phyloP scores from a whole-genome alignment of 2,113 vertebrate species.

The Chauna torquata region DNA sequence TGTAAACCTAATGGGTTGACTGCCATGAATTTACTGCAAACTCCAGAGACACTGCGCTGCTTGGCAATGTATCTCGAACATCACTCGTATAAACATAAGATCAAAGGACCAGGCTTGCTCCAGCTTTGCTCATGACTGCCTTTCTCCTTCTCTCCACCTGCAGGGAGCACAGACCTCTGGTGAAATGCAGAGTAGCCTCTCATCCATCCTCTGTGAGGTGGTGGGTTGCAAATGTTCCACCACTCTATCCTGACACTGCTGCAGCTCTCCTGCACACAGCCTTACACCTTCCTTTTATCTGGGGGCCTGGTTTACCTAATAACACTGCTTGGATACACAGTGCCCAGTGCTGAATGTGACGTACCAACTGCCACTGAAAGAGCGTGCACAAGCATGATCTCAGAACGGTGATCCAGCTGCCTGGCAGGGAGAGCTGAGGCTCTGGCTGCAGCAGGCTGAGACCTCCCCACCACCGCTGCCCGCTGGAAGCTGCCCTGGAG shows the following conservation, averaged over 20 bases:
- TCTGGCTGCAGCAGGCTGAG: neutral
- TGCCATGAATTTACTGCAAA: neutral
- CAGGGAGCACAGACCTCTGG: neutral
- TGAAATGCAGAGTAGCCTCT: neutral
- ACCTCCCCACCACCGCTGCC: neutral
- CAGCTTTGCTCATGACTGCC: neutral
- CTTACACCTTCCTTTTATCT: neutral
- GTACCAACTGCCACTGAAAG: neutral
- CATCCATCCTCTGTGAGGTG: neutral
- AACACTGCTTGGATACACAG: neutral
- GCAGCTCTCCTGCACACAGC: neutral
- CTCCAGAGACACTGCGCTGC: neutral
- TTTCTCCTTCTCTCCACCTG: neutral
- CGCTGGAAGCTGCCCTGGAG: neutral
- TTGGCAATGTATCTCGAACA: neutral
- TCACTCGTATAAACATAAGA: neutral
- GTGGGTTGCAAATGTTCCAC: neutral
- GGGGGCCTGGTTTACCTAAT: accelerated
- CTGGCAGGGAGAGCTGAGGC: neutral
- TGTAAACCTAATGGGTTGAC: slow-evolving; percentile 12
- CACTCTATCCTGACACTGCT: neutral
- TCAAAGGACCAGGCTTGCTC: neutral
- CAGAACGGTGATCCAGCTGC: neutral
- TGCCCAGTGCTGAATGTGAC: neutral
- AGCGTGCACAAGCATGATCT: neutral